These are phyloP conservation scores for Cynoglossus semilaevis DNA, from an alignment of 2,113 vertebrate genomes.

Conservation along the genomic window DNA sequence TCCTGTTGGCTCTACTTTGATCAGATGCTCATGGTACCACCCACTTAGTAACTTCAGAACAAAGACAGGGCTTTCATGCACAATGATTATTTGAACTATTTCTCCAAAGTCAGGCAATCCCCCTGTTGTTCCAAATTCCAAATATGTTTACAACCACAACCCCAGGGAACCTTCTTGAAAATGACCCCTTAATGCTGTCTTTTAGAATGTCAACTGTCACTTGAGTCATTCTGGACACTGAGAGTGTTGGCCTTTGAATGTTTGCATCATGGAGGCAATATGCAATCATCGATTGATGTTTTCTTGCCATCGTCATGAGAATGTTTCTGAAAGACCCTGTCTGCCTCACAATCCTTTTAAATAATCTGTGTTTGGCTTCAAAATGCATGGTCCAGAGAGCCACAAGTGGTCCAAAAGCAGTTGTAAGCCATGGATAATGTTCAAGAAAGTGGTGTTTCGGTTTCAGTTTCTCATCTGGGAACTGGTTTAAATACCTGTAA, in stretches of 20 bases:
- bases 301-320: slow-evolving; percentile 29
- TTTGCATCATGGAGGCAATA: too few species aligned
- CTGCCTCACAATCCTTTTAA: slow-evolving; percentile 28
- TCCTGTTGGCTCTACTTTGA: background rate
- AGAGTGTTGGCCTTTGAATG: slow-evolving; percentile 5
- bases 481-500: too few species aligned
- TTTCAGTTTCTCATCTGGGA: too few species aligned
- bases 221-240: slow-evolving; percentile 8
- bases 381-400: slow-evolving; percentile 13
- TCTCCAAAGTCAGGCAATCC: slow-evolving; percentile 44
- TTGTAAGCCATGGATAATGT: slow-evolving; percentile 5
- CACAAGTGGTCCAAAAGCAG: slow-evolving; percentile 9
- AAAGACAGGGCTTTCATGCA: slow-evolving; percentile 29
- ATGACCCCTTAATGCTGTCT: background rate
- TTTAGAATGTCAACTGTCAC: slow-evolving; percentile 1
- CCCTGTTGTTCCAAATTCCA: slow-evolving; percentile 45
- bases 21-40: slow-evolving; percentile 13
- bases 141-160: slow-evolving; percentile 25
- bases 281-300: too few species aligned
- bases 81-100: slow-evolving; percentile 41
- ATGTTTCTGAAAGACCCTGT: slow-evolving; percentile 23
- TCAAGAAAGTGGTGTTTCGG: too few species aligned
- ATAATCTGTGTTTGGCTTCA: slow-evolving; percentile 26
- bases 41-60: slow-evolving; percentile 8
- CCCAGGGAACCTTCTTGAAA: slow-evolving; percentile 24